These are phyloP conservation scores for Hybognathus amarus DNA, from an alignment of 2,797 vertebrate genomes.

Conservation along the genomic window DNA sequence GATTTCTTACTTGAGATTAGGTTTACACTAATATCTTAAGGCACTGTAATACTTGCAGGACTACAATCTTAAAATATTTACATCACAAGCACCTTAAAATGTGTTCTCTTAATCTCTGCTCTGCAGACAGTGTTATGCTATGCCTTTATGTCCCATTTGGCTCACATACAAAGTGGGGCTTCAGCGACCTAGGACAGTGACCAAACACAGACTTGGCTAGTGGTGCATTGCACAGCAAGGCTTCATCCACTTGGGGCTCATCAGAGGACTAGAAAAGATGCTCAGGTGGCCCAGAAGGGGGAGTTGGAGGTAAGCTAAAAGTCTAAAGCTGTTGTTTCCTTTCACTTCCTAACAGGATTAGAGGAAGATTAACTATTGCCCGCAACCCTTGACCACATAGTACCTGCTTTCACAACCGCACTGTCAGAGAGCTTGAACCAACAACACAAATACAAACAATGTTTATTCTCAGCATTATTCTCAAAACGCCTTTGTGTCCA, in stretches of 20 bases:
- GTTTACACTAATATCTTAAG: constrained; percentile 25
- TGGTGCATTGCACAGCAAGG: constrained; percentile 25
- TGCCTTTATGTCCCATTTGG: neutral
- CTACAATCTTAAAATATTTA: neutral
- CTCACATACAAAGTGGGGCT: neutral
- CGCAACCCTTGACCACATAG: neutral
- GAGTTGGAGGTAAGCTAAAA: constrained; percentile 1
- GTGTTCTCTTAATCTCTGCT: neutral
- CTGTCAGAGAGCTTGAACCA: neutral
- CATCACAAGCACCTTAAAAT: neutral
- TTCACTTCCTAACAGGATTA: constrained; percentile 35
- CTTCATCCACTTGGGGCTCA: constrained; percentile 26
- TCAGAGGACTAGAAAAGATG: constrained; percentile 32
- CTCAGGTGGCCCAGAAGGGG: constrained; percentile 39
- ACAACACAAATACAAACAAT: constrained; percentile 8
- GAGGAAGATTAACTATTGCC: constrained; percentile 10
- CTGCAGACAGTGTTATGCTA: neutral
- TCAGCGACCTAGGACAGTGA: constrained; percentile 25
- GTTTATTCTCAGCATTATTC: neutral
- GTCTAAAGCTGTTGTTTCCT: constrained; percentile 7
- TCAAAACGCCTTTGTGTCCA: neutral
- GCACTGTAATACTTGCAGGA: neutral
- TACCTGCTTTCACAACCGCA: constrained; percentile 8
- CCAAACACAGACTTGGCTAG: neutral
- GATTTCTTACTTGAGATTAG: constrained; percentile 20